Conservation (phyloP, 2,797 vertebrate species). For the Onychomys arenicola region DNA sequence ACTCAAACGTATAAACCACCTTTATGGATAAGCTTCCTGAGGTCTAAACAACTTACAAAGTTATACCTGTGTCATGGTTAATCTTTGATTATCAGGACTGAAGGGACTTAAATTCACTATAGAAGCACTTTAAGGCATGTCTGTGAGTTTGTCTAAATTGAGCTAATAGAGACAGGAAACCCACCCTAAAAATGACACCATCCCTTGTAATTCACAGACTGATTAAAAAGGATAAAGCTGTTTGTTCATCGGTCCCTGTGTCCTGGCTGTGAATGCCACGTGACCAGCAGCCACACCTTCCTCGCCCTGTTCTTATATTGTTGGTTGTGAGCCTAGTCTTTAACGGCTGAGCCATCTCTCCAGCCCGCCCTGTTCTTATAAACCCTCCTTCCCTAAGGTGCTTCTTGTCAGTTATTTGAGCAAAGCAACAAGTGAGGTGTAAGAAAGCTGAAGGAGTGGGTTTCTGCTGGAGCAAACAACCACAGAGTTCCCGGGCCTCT, state of each 20-base stretch:
- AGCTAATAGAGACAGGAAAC: neutral
- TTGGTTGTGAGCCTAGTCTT: too few species aligned
- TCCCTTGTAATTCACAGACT: neutral
- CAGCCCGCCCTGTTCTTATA: too few species aligned
- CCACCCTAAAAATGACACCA: neutral
- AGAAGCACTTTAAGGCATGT: neutral
- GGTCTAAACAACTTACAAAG: slow-evolving; percentile 7
- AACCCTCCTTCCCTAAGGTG: neutral
- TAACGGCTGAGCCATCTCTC: too few species aligned
- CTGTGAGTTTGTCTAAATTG: neutral
- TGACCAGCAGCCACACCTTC: neutral
- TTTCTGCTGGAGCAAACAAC: neutral
- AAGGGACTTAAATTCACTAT: neutral
- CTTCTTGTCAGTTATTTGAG: neutral
- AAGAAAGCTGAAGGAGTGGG: neutral
- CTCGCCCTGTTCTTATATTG: too few species aligned
- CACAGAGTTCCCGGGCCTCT: neutral
- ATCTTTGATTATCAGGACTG: neutral
- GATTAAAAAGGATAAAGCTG: neutral
- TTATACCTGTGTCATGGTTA: neutral
- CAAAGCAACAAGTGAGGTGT: neutral
- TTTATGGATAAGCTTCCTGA: slow-evolving; percentile 30
- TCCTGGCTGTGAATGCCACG: too few species aligned
- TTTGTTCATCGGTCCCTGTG: neutral
- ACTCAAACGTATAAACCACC: slow-evolving; percentile 29